Percentiles rank a stretch among this genome's conserved stretches.
These are phyloP conservation scores for Hystrix brachyura DNA, from an alignment of 2,113 vertebrate genomes.

Conservation along the genomic window DNA sequence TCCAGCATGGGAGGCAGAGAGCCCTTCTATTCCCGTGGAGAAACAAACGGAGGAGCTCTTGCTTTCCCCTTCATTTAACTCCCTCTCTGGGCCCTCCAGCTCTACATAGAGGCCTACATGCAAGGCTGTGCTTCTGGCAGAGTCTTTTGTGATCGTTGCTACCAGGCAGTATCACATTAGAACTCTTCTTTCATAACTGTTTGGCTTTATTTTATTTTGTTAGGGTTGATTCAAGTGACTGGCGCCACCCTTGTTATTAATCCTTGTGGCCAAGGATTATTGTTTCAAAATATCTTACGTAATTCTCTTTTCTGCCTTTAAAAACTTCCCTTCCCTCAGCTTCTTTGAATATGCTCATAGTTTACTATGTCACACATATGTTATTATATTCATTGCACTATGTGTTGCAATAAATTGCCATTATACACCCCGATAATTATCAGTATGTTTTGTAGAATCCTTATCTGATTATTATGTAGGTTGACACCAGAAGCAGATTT, in stretches of 20 bases:
- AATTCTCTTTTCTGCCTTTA: neutral
- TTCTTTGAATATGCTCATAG: neutral
- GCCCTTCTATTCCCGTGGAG: neutral
- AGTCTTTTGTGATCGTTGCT: neutral
- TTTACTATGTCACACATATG: neutral
- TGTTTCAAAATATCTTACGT: neutral
- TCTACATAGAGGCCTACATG: neutral
- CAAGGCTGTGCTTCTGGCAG: neutral
- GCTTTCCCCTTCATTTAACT: neutral
- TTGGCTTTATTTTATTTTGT: neutral
- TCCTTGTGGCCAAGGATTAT: neutral
- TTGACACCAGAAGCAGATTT: neutral
- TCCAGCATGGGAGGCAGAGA: neutral
- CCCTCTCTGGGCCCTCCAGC: neutral
- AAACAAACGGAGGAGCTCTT: neutral
- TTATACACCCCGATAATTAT: neutral
- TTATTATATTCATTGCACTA: neutral
- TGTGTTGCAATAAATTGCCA: neutral
- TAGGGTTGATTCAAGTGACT: neutral
- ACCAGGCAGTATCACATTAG: neutral
- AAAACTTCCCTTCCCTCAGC: neutral
- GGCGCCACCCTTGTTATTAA: neutral
- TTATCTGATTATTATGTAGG: neutral
- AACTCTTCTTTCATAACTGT: neutral
- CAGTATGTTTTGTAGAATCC: neutral